Evolutionary conservation across 2,888 invertebrate genomes (phyloP), one percentile per base, ranked within the genome.

Genomic region (Andrena flavipes): DNA sequence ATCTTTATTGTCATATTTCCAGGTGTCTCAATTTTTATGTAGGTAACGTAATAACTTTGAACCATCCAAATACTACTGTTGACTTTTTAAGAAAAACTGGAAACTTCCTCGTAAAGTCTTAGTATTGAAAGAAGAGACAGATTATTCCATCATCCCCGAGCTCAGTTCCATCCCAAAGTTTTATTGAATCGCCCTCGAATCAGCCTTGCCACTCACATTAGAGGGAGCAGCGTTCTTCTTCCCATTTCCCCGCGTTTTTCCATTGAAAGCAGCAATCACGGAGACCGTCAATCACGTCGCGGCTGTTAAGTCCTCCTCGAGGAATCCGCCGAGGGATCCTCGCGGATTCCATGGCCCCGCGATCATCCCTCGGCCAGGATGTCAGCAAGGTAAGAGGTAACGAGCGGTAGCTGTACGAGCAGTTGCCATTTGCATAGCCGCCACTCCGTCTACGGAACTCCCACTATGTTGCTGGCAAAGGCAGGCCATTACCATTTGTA

Each of bases 361-460:
- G 69, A 65, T 70, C 70, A 80, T 80, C 49, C 51, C 30, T n/a
- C 30, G 23, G 20, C 54, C 8, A 62, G 77, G 54, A 74, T 60
- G 49, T 30, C 16, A 26, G 33, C 48, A 8, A 65, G 79, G 79
- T 80, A 80, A 80, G 60, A 80, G 79, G 62, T 80, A 80, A 79
- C 80, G 70, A 80, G 70, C 64, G 26, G n/a, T 33, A 54, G 68
- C 70, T 75, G 35, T 48, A 54, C 54, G 72, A 72, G 72, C 70
- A 42, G 35, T 59, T 69, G 42, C 42, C 80, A 80, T 79, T 80
- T 70, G 74, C 74, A 80, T 80, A 74, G 62, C 13, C 74, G 60
- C 51, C 65, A 64, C 74, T 74, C 64, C 35, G 60, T 70, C 65
- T 70, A 56, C 69, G 54, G 60, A 74, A 65, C 64, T 54, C 33